Conservation (phyloP, 1,140 invertebrate genomes). For the Bathynomus jamesi region DNA sequence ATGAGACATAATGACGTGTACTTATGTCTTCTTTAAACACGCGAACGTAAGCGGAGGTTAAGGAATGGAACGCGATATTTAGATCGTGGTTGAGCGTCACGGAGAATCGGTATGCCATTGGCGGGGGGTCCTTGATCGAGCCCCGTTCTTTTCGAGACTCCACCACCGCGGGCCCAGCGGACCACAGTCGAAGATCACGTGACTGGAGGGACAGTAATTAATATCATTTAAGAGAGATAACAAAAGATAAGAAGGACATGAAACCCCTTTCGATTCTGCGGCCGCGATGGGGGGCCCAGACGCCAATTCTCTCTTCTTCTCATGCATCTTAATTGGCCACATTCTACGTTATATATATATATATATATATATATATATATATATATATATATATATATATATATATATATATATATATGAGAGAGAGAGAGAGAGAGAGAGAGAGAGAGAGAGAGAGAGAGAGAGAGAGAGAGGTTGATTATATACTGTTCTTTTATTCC, state of each 20-base stretch:
- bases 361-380: constrained; percentile 3
- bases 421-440: not conserved
- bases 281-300: not conserved
- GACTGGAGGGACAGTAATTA: not conserved
- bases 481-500: too few relatives aligned
- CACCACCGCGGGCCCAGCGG: not conserved
- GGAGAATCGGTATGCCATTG: not conserved
- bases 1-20: too few relatives aligned
- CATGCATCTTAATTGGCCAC: not conserved
- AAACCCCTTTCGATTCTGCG: not conserved
- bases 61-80: too few relatives aligned
- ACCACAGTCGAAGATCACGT: not conserved
- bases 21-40: too few relatives aligned
- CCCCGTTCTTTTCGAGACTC: not conserved
- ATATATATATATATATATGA: constrained; percentile 1
- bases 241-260: not conserved
- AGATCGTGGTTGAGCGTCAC: not conserved
- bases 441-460: not conserved
- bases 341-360: not conserved
- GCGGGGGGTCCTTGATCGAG: not conserved
- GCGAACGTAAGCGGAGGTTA: too few relatives aligned
- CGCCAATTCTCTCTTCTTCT: not conserved
- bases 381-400: constrained; percentile 2
- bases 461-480: not conserved
- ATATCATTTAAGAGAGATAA: not conserved